Evolutionary conservation across 2,888 invertebrate species (phyloP), one percentile per base, ranked within the genome.

Genomic region (Ornithoptera priamus): DNA sequence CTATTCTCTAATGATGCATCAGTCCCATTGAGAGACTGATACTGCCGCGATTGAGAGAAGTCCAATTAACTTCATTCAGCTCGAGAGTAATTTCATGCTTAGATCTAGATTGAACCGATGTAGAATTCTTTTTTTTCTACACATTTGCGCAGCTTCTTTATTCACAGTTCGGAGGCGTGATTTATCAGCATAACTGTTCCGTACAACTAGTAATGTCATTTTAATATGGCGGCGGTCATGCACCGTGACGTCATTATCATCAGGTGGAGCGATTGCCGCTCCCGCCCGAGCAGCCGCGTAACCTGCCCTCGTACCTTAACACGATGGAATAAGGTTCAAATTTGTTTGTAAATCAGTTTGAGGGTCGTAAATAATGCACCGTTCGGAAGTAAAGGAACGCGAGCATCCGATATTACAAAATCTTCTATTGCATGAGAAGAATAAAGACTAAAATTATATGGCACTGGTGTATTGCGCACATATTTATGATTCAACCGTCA

Each of bases 211-310:
- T 90, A 91, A 92, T 92, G 91, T 89, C 84, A 88, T 92, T 92
- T 92, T 92, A 92, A 92, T 91, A 89, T 77, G 81, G 80, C 78
- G 76, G 77, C 77, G 80, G 76, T 82, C 85, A 86, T 81, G 73
- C 72, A 88, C 82, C 92, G 85, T 90, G 89, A 90, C 90, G 89
- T 89, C 89, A 90, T 91, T 90, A 90, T 80, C 84, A 79, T 80
- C 82, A 80, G 80, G 77, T 71, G 70, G 60, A 63, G 30, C 71
- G 64, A 62, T 72, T 76, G 72, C 71, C 50, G 69, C 58, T 64
- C 67, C 39, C 61, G 24, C 15, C 69, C 66, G 66, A 68, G 56
- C 56, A 46, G n/a, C 61, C 59, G 36, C 20, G 53, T 39, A 66
- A 68, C 70, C 66, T 3, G 30, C 30, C n/a, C 67, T 65, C 66